phyloP scores from a whole-genome alignment of 2,113 vertebrate genomes.

The Centrocercus urophasianus region DNA sequence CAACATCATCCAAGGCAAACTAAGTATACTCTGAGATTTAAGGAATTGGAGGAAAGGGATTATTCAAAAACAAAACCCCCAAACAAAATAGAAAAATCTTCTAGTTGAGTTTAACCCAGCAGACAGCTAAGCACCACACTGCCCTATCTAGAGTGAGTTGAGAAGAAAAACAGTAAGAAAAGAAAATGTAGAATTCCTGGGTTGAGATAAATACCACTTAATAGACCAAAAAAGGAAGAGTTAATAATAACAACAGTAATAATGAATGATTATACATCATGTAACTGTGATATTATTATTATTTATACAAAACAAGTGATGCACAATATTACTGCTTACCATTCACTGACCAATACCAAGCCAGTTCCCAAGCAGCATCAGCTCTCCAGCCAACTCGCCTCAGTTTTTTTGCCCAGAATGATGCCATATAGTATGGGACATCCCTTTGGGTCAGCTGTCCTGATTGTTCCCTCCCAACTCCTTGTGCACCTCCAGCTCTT shows the following conservation, averaged over 20 bases:
- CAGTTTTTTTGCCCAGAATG: not conserved
- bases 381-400: not conserved
- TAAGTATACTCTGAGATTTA: constrained; percentile 2
- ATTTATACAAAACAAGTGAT: not conserved
- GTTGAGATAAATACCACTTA: not conserved
- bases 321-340: not conserved
- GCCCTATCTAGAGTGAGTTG: not conserved
- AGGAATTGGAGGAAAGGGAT: not conserved
- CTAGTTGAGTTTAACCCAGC: not conserved
- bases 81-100: not conserved
- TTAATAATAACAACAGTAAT: not conserved
- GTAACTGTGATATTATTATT: not conserved
- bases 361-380: not conserved
- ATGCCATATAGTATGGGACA: not conserved
- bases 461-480: not conserved
- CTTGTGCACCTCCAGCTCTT: not conserved
- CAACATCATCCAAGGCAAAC: not conserved
- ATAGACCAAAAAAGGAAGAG: not conserved
- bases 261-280: not conserved
- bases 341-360: not conserved
- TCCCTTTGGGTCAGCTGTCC: not conserved
- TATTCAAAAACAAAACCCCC: not conserved
- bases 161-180: not conserved
- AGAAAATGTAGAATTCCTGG: not conserved
- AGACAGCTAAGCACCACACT: not conserved